Base-by-base conservation (phyloP, 2,113 vertebrate genomes). In the Hippolais icterina region DNA sequence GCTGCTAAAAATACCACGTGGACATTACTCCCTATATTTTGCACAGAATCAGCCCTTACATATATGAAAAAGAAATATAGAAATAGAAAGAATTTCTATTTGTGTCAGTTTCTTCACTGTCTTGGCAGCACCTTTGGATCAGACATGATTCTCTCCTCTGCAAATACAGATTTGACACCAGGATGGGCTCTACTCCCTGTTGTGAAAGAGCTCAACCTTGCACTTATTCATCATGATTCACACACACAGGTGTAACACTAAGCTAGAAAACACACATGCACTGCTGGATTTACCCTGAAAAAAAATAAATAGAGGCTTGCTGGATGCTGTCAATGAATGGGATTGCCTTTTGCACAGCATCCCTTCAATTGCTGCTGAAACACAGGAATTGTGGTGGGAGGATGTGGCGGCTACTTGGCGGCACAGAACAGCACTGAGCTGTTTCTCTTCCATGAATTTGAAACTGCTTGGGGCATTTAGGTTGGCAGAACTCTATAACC, bases 401-500 rank as follows among this genome's bases (percentile, higher is more conserved):
- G 89, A 52, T 1, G 65, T 12, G 5, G 80, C 1, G 2, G 77
- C 93, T 56, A 4, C 4, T 41, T 9, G 3, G 82, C 12, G 0
- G 92, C 70, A 52, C 50, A 17, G 41, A 88, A 33, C 29, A 53
- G 91, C 1, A 5, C 69, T 0, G 28, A 71, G 74, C 7, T 0
- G 33, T 22, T 96, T 83, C 72, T 86, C 50, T 75, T 50, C 70
- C 53, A 77, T 0, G 53, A 96, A 96, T 81, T 81, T 92, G 94
- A 96, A 90, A 95, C 96, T 95, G 92, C 88, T 89, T 3, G 0
- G 88, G 92, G 92, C 93, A 96, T 68, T 90, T 28, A 47, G 65
- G 90, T 56, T 94, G 92, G 92, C 68, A 92, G 83, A 90, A 92
- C 90, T 95, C 92, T 95, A 65, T 94, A 94, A 96, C 92, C 80